phyloP scores from a whole-genome alignment of 2,797 vertebrate species.

The Aulostomus chinensis region DNA sequence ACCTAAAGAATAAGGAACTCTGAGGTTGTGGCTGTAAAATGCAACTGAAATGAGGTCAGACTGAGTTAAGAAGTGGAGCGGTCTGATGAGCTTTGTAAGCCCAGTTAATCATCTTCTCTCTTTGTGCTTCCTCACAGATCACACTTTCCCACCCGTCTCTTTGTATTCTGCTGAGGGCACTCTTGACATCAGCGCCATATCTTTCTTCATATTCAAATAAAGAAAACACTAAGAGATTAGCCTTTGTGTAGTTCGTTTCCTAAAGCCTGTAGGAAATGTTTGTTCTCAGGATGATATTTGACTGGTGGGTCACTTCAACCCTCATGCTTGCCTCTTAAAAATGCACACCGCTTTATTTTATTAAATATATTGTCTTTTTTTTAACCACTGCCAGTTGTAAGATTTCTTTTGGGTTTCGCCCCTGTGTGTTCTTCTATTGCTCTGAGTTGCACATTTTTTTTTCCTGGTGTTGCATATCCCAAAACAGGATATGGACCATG shows the following conservation, averaged over 20 bases:
- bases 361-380: too few relatives aligned
- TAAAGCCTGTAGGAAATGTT: too few relatives aligned
- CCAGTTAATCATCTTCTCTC: conserved; percentile 20
- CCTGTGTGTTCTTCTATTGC: too few relatives aligned
- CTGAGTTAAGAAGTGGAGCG: conserved; percentile 19
- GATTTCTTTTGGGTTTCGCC: too few relatives aligned
- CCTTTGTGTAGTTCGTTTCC: background rate
- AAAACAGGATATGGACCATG: too few relatives aligned
- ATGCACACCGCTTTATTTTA: too few relatives aligned
- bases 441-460: too few relatives aligned
- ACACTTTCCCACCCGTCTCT: conserved; percentile 10
- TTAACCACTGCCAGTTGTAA: too few relatives aligned
- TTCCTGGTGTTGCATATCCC: too few relatives aligned
- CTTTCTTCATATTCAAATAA: conserved; percentile 2
- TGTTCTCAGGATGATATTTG: too few relatives aligned
- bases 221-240: background rate
- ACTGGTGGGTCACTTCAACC: too few relatives aligned
- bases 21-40: conserved; percentile 1
- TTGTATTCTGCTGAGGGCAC: conserved; percentile 9
- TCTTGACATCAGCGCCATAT: conserved; percentile 1
- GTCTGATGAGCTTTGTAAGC: conserved; percentile 18
- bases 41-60: conserved; percentile 15
- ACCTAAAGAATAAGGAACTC: background rate
- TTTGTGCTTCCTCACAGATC: conserved; percentile 9
- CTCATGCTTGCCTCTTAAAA: too few relatives aligned